Evolutionary conservation across 2,888 invertebrate species (phyloP).

Genomic region (Taphrorychus bicolor): DNA sequence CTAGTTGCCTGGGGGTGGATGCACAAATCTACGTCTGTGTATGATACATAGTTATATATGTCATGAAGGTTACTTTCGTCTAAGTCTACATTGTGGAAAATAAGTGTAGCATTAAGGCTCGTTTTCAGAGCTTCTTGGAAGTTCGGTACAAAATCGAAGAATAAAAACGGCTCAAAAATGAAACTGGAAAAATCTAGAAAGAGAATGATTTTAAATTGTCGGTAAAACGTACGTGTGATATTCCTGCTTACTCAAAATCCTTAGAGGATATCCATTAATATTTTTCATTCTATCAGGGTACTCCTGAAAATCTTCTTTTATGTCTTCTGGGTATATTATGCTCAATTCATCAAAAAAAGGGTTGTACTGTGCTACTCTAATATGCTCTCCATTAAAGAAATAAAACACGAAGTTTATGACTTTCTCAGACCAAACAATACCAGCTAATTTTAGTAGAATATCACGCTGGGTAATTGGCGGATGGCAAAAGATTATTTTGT

Average conservation of each 20-base stretch:
- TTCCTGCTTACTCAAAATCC: constrained; percentile 12
- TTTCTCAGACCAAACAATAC: constrained; percentile 1
- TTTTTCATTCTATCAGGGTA: constrained; percentile 13
- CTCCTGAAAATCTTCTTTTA: background rate
- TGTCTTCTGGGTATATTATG: background rate
- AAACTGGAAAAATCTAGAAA: constrained; percentile 11
- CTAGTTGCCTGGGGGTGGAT: background rate
- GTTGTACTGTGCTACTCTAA: constrained; percentile 12
- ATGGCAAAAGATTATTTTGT: background rate
- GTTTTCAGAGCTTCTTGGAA: constrained; percentile 3
- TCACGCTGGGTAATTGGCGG: background rate
- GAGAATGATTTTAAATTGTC: background rate
- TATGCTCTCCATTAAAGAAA: background rate
- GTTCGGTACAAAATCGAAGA: constrained; percentile 3
- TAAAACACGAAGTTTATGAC: constrained; percentile 8
- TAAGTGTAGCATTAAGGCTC: constrained; percentile 6
- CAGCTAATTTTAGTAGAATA: constrained; percentile 1
- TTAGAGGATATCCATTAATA: constrained; percentile 13
- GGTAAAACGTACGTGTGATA: background rate
- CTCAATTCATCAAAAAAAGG: constrained; percentile 15
- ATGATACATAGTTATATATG: background rate
- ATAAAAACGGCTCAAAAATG: background rate
- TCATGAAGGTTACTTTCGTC: constrained; percentile 4
- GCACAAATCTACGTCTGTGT: constrained; percentile 4
- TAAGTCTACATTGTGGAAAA: background rate